These are phyloP conservation scores for Probosciger aterrimus DNA, from an alignment of 2,113 vertebrate genomes.

Conservation along the genomic window DNA sequence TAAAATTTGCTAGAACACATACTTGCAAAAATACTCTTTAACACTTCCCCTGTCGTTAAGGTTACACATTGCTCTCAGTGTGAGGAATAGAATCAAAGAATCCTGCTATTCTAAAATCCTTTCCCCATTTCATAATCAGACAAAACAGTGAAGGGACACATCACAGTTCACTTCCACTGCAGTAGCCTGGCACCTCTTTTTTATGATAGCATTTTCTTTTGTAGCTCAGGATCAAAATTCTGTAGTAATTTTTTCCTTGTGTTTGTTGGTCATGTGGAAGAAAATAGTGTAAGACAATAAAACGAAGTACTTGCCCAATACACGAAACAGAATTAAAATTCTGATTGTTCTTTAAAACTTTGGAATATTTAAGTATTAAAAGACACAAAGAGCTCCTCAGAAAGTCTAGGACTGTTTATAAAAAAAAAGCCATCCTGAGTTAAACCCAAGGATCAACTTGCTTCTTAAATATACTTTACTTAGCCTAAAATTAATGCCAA, in stretches of 20 bases:
- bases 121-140: neutral
- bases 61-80: neutral
- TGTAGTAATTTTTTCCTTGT: neutral
- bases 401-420: neutral
- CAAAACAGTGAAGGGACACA: neutral
- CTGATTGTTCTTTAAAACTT: neutral
- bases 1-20: neutral
- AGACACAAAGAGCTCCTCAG: neutral
- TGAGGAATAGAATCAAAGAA: neutral
- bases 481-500: neutral
- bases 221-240: neutral
- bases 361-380: neutral
- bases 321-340: neutral
- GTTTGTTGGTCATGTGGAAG: neutral
- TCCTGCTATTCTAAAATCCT: neutral
- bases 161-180: neutral
- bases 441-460: neutral
- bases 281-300: neutral
- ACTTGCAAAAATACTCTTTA: too few species aligned
- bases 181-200: neutral
- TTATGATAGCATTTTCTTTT: neutral
- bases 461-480: neutral
- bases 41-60: neutral
- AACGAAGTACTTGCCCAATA: neutral
- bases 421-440: neutral